These are phyloP conservation scores for Octomys mimax DNA, from an alignment of 2,797 vertebrate genomes.

Conservation along the genomic window DNA sequence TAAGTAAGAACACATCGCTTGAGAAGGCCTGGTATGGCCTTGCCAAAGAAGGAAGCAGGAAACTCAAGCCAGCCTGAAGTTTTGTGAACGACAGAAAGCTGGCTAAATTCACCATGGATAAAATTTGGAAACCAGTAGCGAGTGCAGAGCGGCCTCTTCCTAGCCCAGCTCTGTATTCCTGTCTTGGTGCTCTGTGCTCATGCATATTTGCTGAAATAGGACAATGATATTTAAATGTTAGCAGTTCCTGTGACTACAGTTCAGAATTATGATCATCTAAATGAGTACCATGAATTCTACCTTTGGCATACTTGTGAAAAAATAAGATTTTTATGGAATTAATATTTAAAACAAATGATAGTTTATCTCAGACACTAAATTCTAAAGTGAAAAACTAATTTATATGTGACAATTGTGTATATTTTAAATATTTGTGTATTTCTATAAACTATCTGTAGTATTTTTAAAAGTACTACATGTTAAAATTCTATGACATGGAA, in stretches of 20 bases:
- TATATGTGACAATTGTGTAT: not conserved
- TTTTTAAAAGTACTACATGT: not conserved
- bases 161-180: slow-evolving; percentile 48
- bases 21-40: slow-evolving; percentile 64
- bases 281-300: not conserved
- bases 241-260: not conserved
- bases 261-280: slow-evolving; percentile 10
- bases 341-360: not conserved
- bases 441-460: slow-evolving; percentile 29
- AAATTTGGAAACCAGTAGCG: slow-evolving; percentile 63
- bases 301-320: slow-evolving; percentile 41
- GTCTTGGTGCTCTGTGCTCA: not conserved
- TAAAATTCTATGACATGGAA: not conserved
- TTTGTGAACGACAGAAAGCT: slow-evolving; percentile 77
- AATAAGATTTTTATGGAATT: slow-evolving; percentile 17
- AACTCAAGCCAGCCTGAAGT: slow-evolving; percentile 73
- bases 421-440: slow-evolving; percentile 20
- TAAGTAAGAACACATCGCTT: slow-evolving; percentile 81
- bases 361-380: not conserved
- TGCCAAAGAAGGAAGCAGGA: slow-evolving; percentile 78
- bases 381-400: slow-evolving; percentile 28
- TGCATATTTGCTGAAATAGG: slow-evolving; percentile 54
- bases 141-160: slow-evolving; percentile 13
- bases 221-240: slow-evolving; percentile 42
- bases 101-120: slow-evolving; percentile 79